phyloP scores from a whole-genome alignment of 2,888 invertebrate genomes.

The Alsophila aescularia region DNA sequence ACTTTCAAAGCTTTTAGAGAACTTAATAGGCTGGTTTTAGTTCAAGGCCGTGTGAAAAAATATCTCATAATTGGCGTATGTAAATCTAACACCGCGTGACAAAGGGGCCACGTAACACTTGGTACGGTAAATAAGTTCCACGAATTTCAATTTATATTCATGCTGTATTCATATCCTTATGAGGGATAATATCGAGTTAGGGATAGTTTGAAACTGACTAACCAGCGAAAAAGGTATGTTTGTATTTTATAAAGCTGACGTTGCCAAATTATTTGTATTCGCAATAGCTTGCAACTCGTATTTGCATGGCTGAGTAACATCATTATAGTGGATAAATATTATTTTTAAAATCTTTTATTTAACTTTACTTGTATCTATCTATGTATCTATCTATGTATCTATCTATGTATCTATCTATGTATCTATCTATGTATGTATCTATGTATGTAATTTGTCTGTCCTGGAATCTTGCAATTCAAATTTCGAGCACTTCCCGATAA shows the following conservation, averaged over 20 bases:
- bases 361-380: no score
- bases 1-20: conserved; percentile 58
- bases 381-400: no score
- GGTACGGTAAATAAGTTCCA: background rate
- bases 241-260: conserved; percentile 42
- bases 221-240: conserved; percentile 45
- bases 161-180: conserved; percentile 40
- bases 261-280: conserved; percentile 19
- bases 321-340: no score
- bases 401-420: no score
- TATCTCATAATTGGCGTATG: conserved; percentile 43
- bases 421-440: no score
- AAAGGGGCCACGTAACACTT: conserved; percentile 10
- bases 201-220: conserved; percentile 50
- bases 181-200: conserved; percentile 44
- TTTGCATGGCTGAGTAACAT: background rate
- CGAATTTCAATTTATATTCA: conserved; percentile 31
- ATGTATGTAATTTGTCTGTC: no score
- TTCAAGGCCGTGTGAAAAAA: conserved; percentile 47
- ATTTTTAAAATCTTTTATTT: no score
- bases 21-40: conserved; percentile 43
- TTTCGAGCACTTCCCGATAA: no score
- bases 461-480: no score
- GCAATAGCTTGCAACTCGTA: background rate
- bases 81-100: conserved; percentile 14